Evolutionary conservation across 2,888 invertebrate genomes (phyloP), one percentile per base, ranked within the genome.

Genomic region (Chrysolina haemoptera): DNA sequence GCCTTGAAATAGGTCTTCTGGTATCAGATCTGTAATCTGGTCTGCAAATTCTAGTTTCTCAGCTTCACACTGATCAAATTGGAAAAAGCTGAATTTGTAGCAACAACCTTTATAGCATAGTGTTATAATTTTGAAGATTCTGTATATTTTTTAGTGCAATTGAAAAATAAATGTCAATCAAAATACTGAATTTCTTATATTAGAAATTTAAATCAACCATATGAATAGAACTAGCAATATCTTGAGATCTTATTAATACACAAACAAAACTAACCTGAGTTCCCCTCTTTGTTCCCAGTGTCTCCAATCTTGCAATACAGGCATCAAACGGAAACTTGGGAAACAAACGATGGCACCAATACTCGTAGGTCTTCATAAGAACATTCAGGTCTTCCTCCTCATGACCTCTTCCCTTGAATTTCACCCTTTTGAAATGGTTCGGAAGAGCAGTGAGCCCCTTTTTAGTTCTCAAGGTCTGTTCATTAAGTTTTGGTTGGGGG

Each of bases 281-380:
- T 59, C 92, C 90, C 82, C 92, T 94, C 84, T 97, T 98, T 66
- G 90, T 90, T 0, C 98, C 98, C 0, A 98, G 89, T 74, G 92
- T 93, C 86, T 98, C 98, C 20, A 94, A 89, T 84, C 91, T 91
- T n/a, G 90, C 90, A 3, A 98, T 87, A 77, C 95, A 94, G 86
- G 98, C 97, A 84, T 95, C 95, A 88, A 98, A 98, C 14, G 93
- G 91, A 84, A 94, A 94, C 84, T 94, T 96, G 0, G 98, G 98
- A 88, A 94, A 98, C 78, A 99, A 88, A 66, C 98, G 90, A 87
- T 98, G 97, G 0, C 94, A 94, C 98, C 98, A 99, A 85, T 98
- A 96, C 83, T 98, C 96, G 70, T 98, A 86, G 72, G 92, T 93
- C 70, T 94, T 93, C 89, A 99, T 90, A 0, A 98, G 89, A 75